Conservation (phyloP, 2,888 invertebrate species). For the Shargacucullia verbasci region DNA sequence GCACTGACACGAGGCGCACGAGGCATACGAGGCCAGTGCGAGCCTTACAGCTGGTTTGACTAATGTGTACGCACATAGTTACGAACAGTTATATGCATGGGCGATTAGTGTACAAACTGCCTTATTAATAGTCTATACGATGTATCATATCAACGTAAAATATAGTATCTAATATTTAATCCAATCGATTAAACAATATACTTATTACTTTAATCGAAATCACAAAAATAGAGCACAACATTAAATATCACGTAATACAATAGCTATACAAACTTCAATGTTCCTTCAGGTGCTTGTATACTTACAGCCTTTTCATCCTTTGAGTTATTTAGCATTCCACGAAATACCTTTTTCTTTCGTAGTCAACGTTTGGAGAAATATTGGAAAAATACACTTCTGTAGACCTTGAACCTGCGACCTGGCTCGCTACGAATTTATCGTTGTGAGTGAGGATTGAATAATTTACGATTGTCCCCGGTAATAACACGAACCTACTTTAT, state of each 20-base stretch:
- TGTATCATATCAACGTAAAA: slow-evolving; percentile 8
- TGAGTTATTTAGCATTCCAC: slow-evolving; percentile 6
- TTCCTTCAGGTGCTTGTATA: background rate
- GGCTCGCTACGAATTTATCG: slow-evolving; percentile 31
- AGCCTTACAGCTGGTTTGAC: slow-evolving; percentile 61
- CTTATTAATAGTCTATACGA: slow-evolving; percentile 65
- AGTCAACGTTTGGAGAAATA: slow-evolving; percentile 16
- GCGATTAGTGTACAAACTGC: slow-evolving; percentile 71
- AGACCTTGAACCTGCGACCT: slow-evolving; percentile 33
- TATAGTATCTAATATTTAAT: too few species aligned
- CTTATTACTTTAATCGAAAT: too few species aligned
- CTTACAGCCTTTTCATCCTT: slow-evolving; percentile 2
- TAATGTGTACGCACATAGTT: slow-evolving; percentile 63
- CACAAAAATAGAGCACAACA: too few species aligned
- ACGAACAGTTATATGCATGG: slow-evolving; percentile 63
- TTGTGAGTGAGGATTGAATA: slow-evolving; percentile 54
- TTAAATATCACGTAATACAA: background rate
- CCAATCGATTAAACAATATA: too few species aligned
- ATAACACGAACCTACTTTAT: slow-evolving; percentile 65
- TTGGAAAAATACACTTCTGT: slow-evolving; percentile 18
- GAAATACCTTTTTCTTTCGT: slow-evolving; percentile 4
- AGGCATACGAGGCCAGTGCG: slow-evolving; percentile 5
- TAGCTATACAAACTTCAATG: background rate
- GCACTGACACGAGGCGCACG: slow-evolving; percentile 32
- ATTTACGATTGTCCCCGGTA: slow-evolving; percentile 62